phyloP scores from a whole-genome alignment of 2,797 vertebrate species.

The Amniataba percoides region DNA sequence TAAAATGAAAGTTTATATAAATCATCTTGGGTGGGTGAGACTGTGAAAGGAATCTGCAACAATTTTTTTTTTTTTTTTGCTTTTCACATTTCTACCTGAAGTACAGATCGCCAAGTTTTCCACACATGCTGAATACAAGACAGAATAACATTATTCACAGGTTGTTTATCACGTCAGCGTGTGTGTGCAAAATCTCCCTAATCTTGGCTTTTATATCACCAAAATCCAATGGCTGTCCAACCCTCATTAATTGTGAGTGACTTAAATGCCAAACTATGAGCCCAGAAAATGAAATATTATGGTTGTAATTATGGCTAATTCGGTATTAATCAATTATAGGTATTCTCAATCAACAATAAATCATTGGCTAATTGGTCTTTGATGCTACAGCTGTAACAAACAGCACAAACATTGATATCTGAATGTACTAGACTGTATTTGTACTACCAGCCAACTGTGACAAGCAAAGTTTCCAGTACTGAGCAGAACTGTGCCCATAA shows the following conservation, averaged over 20 bases:
- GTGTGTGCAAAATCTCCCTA: background rate
- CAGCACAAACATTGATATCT: constrained; percentile 27
- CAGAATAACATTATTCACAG: constrained; percentile 18
- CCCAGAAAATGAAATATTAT: constrained; percentile 18
- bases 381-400: constrained; percentile 25
- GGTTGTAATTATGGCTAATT: background rate
- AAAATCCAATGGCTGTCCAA: constrained; percentile 8
- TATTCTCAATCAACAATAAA: constrained; percentile 25
- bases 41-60: background rate
- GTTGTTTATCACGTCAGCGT: constrained; percentile 16
- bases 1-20: constrained; percentile 15
- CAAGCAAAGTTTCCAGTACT: constrained; percentile 42
- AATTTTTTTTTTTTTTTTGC: background rate
- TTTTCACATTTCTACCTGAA: background rate
- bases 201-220: constrained; percentile 16
- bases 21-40: constrained; percentile 2
- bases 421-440: constrained; percentile 19
- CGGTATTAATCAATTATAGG: constrained; percentile 22
- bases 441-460: constrained; percentile 11
- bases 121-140: background rate
- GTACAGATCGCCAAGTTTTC: background rate
- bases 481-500: constrained; percentile 52
- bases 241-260: constrained; percentile 23
- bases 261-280: constrained; percentile 11
- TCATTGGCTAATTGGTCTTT: constrained; percentile 13